phyloP scores from a whole-genome alignment of 2,113 vertebrate genomes.

The Oreochromis tanganicae region DNA sequence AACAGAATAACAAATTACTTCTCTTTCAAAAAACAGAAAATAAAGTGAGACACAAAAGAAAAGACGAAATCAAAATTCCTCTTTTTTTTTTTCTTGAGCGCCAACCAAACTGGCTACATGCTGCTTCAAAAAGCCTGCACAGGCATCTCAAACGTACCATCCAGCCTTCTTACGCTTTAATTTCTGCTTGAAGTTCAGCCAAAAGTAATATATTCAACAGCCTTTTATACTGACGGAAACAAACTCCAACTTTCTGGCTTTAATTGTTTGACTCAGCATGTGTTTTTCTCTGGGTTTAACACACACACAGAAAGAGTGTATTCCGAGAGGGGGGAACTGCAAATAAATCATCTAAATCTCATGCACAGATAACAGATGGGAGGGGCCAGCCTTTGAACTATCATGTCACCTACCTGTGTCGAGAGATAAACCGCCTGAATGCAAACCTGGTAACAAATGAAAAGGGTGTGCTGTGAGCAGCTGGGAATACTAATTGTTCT shows the following conservation, averaged over 20 bases:
- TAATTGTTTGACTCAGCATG: constrained; percentile 26
- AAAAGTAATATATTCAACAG: neutral
- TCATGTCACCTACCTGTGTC: constrained; percentile 45
- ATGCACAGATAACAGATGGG: constrained; percentile 46
- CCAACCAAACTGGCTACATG: neutral
- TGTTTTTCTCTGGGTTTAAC: neutral
- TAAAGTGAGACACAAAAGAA: neutral
- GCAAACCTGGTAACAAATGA: constrained; percentile 32
- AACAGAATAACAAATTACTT: constrained; percentile 25
- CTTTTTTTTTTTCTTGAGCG: neutral
- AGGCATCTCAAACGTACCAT: constrained; percentile 6
- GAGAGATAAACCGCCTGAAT: constrained; percentile 13
- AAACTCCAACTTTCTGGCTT: constrained; percentile 8
- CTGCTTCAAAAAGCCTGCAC: constrained; percentile 20
- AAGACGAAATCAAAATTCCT: constrained; percentile 17
- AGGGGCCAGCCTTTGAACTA: constrained; percentile 53
- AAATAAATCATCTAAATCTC: constrained; percentile 45
- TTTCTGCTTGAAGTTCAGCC: constrained; percentile 11
- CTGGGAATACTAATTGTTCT: neutral
- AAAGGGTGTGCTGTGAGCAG: neutral
- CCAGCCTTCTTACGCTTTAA: neutral
- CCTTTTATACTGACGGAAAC: constrained; percentile 2
- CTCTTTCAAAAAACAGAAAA: neutral
- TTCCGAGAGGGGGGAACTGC: neutral
- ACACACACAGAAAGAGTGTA: neutral